Conservation (phyloP, 2,888 invertebrate genomes). For the Cepaea hortensis region DNA sequence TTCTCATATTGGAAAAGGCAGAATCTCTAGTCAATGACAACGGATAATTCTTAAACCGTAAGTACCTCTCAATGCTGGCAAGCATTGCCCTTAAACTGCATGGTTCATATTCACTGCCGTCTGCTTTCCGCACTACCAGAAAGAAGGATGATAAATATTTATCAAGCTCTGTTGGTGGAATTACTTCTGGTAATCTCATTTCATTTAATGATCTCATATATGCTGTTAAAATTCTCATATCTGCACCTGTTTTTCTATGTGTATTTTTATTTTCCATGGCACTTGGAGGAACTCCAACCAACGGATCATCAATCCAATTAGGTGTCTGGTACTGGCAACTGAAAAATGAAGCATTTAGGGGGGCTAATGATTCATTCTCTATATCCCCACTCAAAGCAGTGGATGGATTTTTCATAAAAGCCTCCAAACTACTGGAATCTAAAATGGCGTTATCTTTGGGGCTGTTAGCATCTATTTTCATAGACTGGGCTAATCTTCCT, state of each 20-base stretch:
- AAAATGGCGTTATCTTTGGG: not conserved
- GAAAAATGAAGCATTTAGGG: conserved; percentile 46
- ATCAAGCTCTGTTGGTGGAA: conserved; percentile 65
- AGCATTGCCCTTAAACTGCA: conserved; percentile 69
- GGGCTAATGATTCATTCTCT: conserved; percentile 33
- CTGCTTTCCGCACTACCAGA: conserved; percentile 66
- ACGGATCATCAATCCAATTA: conserved; percentile 49
- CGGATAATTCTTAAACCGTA: conserved; percentile 63
- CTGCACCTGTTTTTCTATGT: conserved; percentile 69
- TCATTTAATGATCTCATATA: conserved; percentile 66
- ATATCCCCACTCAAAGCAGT: conserved; percentile 15
- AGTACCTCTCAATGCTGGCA: conserved; percentile 67
- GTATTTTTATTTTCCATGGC: conserved; percentile 68
- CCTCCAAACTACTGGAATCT: conserved; percentile 20
- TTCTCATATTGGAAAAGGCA: conserved; percentile 64
- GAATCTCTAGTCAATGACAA: conserved; percentile 64
- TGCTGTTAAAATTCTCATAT: conserved; percentile 67
- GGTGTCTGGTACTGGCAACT: conserved; percentile 47
- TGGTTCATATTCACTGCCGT: conserved; percentile 69
- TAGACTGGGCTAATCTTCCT: not conserved
- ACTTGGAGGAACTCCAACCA: conserved; percentile 45
- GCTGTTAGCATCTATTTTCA: conserved; percentile 17
- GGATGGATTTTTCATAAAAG: conserved; percentile 30
- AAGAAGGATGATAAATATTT: conserved; percentile 67
- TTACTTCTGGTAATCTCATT: conserved; percentile 60